Evolutionary conservation across 2,797 vertebrate genomes (phyloP).

Genomic region (Muraenolepis orangiensis): DNA sequence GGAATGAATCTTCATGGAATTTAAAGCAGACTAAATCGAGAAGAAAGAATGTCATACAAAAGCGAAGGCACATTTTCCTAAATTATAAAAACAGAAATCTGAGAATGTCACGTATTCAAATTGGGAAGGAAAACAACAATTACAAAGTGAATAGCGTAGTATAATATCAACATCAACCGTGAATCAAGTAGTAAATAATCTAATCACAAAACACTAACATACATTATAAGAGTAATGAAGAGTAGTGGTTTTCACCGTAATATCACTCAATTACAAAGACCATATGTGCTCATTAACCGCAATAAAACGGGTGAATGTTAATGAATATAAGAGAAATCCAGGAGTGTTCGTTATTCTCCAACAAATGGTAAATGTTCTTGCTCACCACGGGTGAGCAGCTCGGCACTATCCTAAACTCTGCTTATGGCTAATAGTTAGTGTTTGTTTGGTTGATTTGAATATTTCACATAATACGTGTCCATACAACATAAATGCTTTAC

Average conservation of each 20-base stretch:
- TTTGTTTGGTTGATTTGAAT: constrained; percentile 29
- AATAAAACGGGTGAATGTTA: constrained; percentile 9
- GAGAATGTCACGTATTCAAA: constrained; percentile 31
- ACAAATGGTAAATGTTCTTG: constrained; percentile 37
- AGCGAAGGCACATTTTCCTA: constrained; percentile 44
- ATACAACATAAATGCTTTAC: constrained; percentile 37
- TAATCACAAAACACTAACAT: constrained; percentile 32
- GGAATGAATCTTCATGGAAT: constrained; percentile 43
- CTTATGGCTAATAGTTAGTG: constrained; percentile 11
- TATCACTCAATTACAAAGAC: constrained; percentile 21
- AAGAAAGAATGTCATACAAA: constrained; percentile 32
- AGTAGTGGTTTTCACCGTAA: constrained; percentile 55
- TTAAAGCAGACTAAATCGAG: constrained; percentile 38
- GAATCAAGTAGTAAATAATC: background rate
- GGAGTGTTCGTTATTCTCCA: constrained; percentile 20
- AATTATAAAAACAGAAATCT: constrained; percentile 31
- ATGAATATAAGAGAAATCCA: constrained; percentile 28
- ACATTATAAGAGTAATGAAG: constrained; percentile 49
- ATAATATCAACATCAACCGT: background rate
- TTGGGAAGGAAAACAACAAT: constrained; percentile 37
- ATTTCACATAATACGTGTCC: constrained; percentile 28
- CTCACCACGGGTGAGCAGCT: constrained; percentile 31
- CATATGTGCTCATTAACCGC: constrained; percentile 33
- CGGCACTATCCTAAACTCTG: constrained; percentile 23
- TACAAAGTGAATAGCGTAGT: background rate